Evolutionary conservation across 2,888 invertebrate genomes (phyloP), one percentile per base, ranked within the genome.

Genomic region (Boloria selene): DNA sequence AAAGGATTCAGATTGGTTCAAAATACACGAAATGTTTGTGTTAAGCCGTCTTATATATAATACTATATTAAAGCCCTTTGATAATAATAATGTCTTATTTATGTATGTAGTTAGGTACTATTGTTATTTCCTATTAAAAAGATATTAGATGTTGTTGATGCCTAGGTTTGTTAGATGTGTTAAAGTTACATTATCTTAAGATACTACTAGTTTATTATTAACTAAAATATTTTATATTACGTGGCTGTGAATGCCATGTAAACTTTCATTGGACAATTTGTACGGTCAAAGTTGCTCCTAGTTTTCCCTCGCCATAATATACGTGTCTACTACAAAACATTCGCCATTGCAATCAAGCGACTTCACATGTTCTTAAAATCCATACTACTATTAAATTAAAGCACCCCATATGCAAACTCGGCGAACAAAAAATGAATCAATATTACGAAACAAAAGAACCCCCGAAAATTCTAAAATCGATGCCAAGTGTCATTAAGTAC

Each of bases 401-500:
- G 42, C 63, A 53, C 63, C 70, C 66, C 82, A 84, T 84, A 84
- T 87, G 88, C 81, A 79, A 77, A 76, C 79, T 78, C 78, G 78
- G 74, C 73, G 74, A 75, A 84, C 76, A 81, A 84, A 83, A 86
- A 80, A 72, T 72, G 71, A 80, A 88, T 92, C 90, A 85, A 91
- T 90, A 84, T 62, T 71, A 62, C 86, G 82, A 91, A 90, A 92
- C 90, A 91, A 91, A 90, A 86, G 90, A 83, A 86, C 90, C 91
- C 91, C 89, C 87, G 79, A 79, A 82, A 86, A 86, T 81, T 82
- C 84, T 84, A 90, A 90, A 91, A 92, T 92, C 91, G 91, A 92
- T 92, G 84, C 82, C 80, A 88, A 91, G 91, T 92, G 91, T 91
- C 91, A 91, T 92, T 91, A 92, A 88, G 88, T 88, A 88, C 88